A percentile compares a stretch with the other conserved stretches of the same genome.
Conservation (phyloP, 2,797 vertebrate species). For the Streptopelia turtur region DNA sequence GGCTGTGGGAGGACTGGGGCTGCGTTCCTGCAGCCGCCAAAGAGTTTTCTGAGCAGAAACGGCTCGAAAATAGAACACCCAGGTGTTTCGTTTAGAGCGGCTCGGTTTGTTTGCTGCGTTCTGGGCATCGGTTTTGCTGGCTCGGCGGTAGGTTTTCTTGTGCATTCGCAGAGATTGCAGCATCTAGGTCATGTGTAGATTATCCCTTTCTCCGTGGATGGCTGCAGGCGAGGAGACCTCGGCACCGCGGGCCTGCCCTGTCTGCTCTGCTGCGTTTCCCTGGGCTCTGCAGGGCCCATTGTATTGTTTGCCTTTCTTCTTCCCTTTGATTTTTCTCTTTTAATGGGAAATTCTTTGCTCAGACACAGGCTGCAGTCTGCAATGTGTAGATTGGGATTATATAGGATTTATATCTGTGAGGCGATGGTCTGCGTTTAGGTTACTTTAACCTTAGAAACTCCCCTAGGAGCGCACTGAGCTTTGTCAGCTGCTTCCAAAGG, state of each 20-base stretch:
- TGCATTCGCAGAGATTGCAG: background rate
- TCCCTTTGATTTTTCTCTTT: background rate
- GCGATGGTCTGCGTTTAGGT: background rate
- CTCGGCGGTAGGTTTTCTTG: background rate
- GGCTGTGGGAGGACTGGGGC: background rate
- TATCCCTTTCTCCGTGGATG: constrained; percentile 22
- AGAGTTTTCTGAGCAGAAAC: background rate
- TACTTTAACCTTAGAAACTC: background rate
- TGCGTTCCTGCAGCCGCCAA: background rate
- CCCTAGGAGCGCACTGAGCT: background rate
- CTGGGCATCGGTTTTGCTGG: background rate
- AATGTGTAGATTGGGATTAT: background rate
- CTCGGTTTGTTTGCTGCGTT: background rate
- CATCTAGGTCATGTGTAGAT: constrained; percentile 47
- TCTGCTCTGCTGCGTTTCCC: background rate
- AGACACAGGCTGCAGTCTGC: background rate
- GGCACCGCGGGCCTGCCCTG: background rate
- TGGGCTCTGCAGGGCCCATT: background rate
- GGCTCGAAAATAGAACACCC: background rate
- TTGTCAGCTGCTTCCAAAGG: background rate
- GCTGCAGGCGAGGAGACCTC: fast-evolving
- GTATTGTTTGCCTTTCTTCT: background rate
- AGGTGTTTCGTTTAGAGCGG: background rate
- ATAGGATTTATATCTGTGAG: background rate
- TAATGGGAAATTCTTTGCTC: background rate